Evolutionary conservation across 2,888 invertebrate genomes (phyloP).

Genomic region (Drosophila melanosoma): DNA sequence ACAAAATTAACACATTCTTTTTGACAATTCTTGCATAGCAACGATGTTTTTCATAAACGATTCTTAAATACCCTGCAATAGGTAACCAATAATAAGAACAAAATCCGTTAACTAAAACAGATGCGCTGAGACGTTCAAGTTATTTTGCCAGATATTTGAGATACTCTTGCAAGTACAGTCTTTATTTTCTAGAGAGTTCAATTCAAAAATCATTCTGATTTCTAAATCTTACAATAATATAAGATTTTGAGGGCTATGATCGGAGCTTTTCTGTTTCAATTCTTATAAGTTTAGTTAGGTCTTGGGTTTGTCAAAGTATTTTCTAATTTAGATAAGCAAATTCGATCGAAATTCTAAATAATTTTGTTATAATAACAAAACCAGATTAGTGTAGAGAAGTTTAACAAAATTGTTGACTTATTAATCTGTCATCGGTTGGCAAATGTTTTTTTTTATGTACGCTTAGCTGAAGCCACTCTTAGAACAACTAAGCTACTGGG

Average conservation of each 20-base stretch:
- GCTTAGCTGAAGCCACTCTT: neutral
- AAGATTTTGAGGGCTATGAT: neutral
- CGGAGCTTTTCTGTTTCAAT: neutral
- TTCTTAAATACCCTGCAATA: neutral
- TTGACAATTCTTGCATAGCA: constrained; percentile 30
- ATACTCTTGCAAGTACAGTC: neutral
- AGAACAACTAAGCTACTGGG: constrained; percentile 1
- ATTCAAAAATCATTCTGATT: neutral
- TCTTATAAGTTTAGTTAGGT: neutral
- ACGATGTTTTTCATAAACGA: neutral
- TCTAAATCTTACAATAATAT: neutral
- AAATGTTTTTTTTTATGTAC: neutral
- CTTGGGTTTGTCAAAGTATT: neutral
- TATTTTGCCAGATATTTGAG: neutral
- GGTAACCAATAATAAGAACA: neutral
- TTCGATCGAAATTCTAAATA: neutral
- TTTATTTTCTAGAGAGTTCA: neutral
- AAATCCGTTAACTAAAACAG: neutral
- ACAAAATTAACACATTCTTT: constrained; percentile 21
- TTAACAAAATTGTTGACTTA: neutral
- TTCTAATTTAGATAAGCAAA: neutral
- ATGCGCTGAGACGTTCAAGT: neutral
- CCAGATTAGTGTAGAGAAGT: neutral
- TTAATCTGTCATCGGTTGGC: no score
- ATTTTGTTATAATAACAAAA: neutral